Evolutionary conservation across 2,113 vertebrate genomes (phyloP).

Genomic region (Condylura cristata): DNA sequence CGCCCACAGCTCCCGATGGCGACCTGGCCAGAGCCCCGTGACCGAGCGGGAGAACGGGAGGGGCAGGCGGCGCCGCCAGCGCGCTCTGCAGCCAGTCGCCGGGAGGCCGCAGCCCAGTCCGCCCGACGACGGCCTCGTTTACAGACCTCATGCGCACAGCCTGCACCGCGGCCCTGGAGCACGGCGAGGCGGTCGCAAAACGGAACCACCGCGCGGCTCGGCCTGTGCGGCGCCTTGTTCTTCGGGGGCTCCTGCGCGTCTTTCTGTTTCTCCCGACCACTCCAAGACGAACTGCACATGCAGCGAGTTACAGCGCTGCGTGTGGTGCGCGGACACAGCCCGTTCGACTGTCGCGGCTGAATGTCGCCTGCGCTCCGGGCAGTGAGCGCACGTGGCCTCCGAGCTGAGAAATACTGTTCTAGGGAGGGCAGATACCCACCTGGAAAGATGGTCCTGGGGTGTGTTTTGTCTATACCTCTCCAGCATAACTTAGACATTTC

Average conservation of each 20-base stretch:
- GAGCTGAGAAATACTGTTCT: background rate
- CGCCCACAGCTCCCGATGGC: no score
- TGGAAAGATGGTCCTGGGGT: background rate
- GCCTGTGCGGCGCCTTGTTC: background rate
- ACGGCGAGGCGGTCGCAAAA: background rate
- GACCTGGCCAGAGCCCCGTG: no score
- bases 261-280: background rate
- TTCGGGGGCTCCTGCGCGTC: background rate
- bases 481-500: background rate
- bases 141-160: constrained; percentile 16
- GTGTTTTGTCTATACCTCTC: background rate
- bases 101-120: no score
- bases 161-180: background rate
- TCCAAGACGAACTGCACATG: background rate
- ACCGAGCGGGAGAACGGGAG: no score
- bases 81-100: no score
- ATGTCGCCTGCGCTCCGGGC: background rate
- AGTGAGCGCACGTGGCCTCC: background rate
- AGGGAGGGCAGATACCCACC: background rate
- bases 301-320: background rate
- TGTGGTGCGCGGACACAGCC: background rate
- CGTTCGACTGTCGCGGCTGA: background rate
- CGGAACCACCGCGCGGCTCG: background rate
- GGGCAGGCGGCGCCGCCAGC: no score
- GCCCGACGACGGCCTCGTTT: no score